These are phyloP conservation scores for Aselliscus stoliczkanus DNA, from an alignment of 2,797 vertebrate genomes.

Conservation along the genomic window DNA sequence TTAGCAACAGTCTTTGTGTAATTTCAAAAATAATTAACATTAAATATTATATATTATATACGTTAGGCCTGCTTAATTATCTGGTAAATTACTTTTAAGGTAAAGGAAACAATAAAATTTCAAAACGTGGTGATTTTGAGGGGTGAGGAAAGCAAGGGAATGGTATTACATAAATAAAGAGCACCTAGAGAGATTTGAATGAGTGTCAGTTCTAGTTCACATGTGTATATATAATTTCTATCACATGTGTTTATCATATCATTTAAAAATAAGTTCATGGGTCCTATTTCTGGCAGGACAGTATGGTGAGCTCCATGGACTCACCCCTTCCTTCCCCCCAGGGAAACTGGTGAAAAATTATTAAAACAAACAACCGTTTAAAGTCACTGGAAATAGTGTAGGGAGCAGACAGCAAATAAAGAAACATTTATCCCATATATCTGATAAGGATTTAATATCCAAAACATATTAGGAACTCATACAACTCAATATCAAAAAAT, in stretches of 20 bases:
- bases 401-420: neutral
- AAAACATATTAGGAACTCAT: neutral
- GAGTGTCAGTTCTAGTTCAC: neutral
- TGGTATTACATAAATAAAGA: neutral
- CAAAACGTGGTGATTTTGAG: neutral
- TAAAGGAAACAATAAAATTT: neutral
- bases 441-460: neutral
- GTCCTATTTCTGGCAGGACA: neutral
- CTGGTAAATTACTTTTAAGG: neutral
- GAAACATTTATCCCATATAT: neutral
- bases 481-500: neutral
- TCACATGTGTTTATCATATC: neutral
- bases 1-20: neutral
- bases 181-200: neutral
- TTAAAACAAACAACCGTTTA: neutral
- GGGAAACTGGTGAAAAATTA: neutral
- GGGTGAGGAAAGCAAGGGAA: neutral
- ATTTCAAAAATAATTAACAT: neutral
- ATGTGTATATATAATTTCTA: neutral
- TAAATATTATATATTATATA: neutral
- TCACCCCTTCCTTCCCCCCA: neutral
- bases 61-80: neutral
- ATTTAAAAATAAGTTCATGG: neutral
- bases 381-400: neutral
- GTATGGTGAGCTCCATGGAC: neutral